phyloP scores from a whole-genome alignment of 2,888 invertebrate species.

The Onthophagus sagittarius region DNA sequence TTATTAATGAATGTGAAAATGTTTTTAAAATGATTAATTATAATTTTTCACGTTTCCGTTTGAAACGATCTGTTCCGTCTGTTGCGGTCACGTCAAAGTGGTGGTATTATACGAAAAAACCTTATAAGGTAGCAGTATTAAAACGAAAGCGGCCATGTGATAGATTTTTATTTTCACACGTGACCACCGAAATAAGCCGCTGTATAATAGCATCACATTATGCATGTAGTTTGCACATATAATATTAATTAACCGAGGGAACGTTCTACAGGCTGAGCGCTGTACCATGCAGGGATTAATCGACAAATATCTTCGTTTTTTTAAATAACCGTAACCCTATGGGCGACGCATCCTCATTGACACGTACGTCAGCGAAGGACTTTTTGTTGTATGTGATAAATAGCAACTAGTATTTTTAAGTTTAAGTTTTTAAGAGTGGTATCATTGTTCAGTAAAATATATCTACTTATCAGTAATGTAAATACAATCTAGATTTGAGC shows the following conservation, averaged over 20 bases:
- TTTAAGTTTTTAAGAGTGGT: conserved; percentile 20
- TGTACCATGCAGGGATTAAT: background rate
- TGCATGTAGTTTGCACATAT: background rate
- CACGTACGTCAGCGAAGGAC: conserved; percentile 20
- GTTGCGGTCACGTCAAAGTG: background rate
- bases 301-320: conserved; percentile 2
- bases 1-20: too few species aligned
- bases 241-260: background rate
- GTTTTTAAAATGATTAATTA: too few species aligned
- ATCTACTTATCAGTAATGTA: conserved; percentile 23
- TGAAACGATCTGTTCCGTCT: too few species aligned
- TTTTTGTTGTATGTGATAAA: conserved; percentile 27
- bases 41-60: too few species aligned
- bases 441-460: conserved; percentile 17
- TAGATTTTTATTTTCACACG: background rate
- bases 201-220: background rate
- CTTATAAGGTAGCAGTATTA: background rate
- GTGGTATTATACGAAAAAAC: background rate
- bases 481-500: conserved; percentile 23
- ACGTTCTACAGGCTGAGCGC: background rate
- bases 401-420: conserved; percentile 23
- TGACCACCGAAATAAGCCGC: background rate
- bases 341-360: conserved; percentile 21
- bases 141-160: background rate
- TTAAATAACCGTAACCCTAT: background rate